Percentiles rank a stretch among this genome's conserved stretches.
phyloP scores from a whole-genome alignment of 64 coral and sea anemone species.

The Trachythela sp. region DNA sequence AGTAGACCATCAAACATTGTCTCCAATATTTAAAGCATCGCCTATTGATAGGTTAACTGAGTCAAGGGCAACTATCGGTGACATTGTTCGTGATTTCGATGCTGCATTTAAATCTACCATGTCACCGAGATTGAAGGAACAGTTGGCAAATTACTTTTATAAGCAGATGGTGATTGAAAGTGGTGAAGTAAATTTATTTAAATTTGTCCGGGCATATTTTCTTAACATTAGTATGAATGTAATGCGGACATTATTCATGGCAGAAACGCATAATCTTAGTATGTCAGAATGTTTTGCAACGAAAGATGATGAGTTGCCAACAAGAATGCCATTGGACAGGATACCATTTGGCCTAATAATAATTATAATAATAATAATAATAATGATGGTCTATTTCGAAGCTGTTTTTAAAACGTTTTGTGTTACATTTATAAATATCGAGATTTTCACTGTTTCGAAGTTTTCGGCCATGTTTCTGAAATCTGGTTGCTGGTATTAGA shows the following conservation, averaged over 20 bases:
- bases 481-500: no score
- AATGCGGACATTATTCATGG: background rate
- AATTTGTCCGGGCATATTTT: background rate
- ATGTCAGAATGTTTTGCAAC: background rate
- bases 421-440: no score
- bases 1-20: background rate
- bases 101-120: background rate
- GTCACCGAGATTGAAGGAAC: background rate
- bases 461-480: no score
- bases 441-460: no score
- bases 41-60: background rate
- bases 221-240: background rate
- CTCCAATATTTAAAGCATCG: slow-evolving; percentile 4
- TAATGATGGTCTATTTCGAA: no score
- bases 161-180: background rate
- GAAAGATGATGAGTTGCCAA: background rate
- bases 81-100: slow-evolving; percentile 6
- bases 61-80: slow-evolving; percentile 1
- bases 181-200: background rate
- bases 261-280: background rate
- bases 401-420: no score
- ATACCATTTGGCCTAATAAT: background rate
- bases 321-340: background rate
- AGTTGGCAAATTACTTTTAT: background rate
- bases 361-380: no score